Evolutionary conservation across 2,888 invertebrate genomes (phyloP).

Genomic region (Melanotus villosus): DNA sequence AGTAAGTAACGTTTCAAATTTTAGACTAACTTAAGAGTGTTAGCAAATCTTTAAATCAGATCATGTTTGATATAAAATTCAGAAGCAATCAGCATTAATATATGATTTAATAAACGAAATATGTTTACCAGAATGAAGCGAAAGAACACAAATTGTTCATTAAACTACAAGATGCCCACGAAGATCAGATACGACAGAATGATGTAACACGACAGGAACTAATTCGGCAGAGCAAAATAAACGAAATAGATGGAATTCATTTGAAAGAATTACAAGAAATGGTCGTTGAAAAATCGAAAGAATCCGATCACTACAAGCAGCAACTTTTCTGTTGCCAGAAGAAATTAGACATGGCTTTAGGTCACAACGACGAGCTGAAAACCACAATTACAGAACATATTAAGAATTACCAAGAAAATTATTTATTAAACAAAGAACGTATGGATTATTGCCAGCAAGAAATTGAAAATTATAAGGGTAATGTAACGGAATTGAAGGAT

Average conservation of each 20-base stretch:
- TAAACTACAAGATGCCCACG: not conserved
- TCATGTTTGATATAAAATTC: too few species aligned
- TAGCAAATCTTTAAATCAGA: too few species aligned
- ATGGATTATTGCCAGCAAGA: constrained; percentile 45
- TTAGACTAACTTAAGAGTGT: too few species aligned
- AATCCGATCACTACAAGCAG: constrained; percentile 27
- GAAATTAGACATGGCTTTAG: constrained; percentile 19
- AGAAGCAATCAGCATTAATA: too few species aligned
- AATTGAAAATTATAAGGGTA: constrained; percentile 43
- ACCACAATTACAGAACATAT: not conserved
- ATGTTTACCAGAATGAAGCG: not conserved
- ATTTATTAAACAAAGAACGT: constrained; percentile 48
- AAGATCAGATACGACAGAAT: constrained; percentile 13
- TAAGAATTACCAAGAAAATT: constrained; percentile 34
- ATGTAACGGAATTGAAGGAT: constrained; percentile 47
- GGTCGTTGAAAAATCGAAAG: constrained; percentile 56
- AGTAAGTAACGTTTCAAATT: too few species aligned
- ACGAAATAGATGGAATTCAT: constrained; percentile 49
- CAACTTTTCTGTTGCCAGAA: constrained; percentile 22
- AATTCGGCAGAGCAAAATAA: constrained; percentile 46
- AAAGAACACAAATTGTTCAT: not conserved
- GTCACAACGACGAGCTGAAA: not conserved
- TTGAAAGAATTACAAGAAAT: constrained; percentile 60
- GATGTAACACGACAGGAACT: constrained; percentile 7
- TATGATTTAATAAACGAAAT: too few species aligned